Conservation (phyloP, 2,797 vertebrate genomes). For the Potorous gilbertii region DNA sequence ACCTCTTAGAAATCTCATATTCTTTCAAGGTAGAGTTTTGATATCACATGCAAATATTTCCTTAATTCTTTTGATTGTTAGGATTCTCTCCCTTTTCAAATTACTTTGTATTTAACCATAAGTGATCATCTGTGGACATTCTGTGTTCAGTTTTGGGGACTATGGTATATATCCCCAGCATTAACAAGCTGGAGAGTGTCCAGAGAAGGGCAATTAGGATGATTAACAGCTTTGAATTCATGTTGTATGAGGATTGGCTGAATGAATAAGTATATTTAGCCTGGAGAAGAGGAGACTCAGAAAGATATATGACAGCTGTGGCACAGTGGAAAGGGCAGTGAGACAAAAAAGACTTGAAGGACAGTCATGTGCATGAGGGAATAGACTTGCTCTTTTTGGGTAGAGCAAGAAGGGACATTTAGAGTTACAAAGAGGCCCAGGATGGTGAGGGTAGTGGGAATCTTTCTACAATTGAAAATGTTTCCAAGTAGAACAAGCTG, state of each 20-base stretch:
- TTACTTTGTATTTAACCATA: background rate
- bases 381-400: background rate
- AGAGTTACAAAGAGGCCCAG: background rate
- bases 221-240: background rate
- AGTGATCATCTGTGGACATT: background rate
- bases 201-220: background rate
- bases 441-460: background rate
- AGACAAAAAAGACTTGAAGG: background rate
- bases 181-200: background rate
- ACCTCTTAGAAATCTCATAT: background rate
- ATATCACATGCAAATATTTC: background rate
- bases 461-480: background rate
- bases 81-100: background rate
- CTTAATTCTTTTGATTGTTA: background rate
- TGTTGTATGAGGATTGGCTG: background rate
- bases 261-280: background rate
- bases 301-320: background rate
- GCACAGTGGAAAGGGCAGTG: background rate
- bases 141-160: background rate
- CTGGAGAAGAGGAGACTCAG: background rate
- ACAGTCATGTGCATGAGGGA: background rate
- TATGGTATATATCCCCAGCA: background rate
- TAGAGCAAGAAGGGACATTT: background rate
- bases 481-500: background rate
- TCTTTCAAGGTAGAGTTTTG: background rate